phyloP scores from a whole-genome alignment of 2,888 invertebrate species.

The Hyposoter dolosus region DNA sequence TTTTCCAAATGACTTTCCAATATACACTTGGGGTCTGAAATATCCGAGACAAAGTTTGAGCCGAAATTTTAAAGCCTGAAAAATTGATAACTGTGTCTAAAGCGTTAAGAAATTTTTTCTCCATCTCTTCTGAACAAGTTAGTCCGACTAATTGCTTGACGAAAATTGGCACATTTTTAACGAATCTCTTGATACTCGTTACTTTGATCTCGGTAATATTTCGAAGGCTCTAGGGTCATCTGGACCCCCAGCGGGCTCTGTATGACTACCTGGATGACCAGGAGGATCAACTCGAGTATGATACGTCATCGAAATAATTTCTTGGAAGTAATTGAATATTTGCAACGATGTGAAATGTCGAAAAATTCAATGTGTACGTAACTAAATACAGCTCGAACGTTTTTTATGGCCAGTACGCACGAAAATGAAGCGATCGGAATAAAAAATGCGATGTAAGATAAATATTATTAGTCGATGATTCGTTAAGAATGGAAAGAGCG shows the following conservation, averaged over 20 bases:
- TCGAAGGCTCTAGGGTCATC: background rate
- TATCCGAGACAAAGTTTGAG: background rate
- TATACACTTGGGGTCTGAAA: too few relatives aligned
- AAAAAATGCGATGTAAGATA: constrained; percentile 77
- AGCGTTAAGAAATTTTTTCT: background rate
- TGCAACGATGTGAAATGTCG: constrained; percentile 6
- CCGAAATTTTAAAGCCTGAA: background rate
- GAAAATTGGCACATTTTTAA: background rate
- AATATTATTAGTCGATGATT: constrained; percentile 72
- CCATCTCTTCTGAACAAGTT: too few relatives aligned
- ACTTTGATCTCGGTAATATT: background rate
- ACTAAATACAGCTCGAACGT: constrained; percentile 37
- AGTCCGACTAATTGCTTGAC: too few relatives aligned
- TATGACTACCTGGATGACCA: background rate
- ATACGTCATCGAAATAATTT: background rate
- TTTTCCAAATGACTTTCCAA: background rate
- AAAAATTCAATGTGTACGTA: constrained; percentile 16
- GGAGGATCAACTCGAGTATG: background rate
- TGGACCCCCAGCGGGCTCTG: background rate
- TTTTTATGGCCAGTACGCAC: constrained; percentile 52
- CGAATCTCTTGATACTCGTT: background rate
- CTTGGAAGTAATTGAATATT: constrained; percentile 5
- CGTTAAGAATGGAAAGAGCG: constrained; percentile 66
- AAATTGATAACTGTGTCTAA: background rate
- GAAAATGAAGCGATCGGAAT: constrained; percentile 56